phyloP scores from a whole-genome alignment of 2,113 vertebrate genomes.

The Zosterops borbonicus region DNA sequence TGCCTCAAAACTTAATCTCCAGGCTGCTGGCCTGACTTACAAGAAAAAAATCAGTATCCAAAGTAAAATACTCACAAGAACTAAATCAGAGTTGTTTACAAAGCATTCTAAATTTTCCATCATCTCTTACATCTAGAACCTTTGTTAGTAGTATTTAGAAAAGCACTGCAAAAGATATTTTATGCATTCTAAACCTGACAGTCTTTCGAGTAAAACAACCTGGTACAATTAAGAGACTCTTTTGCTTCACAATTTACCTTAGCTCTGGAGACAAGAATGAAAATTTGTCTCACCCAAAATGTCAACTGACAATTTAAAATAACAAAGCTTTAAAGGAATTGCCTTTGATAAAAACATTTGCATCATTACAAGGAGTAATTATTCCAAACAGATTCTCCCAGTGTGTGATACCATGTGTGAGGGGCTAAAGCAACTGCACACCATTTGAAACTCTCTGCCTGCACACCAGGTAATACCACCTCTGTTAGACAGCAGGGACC shows the following conservation, averaged over 20 bases:
- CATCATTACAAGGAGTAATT: not conserved
- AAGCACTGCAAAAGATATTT: not conserved
- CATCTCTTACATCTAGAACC: not conserved
- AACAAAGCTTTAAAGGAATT: not conserved
- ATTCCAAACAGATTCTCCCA: not conserved
- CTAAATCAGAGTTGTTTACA: not conserved
- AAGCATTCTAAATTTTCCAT: not conserved
- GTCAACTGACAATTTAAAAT: not conserved
- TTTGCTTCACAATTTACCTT: not conserved
- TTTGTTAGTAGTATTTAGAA: not conserved
- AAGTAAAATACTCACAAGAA: not conserved
- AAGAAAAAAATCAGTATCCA: not conserved
- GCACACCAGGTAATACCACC: not conserved
- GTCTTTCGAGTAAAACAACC: not conserved
- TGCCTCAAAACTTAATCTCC: not conserved
- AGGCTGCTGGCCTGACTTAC: not conserved
- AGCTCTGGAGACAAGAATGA: not conserved
- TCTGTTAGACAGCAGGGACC: rapidly evolving
- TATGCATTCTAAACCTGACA: not conserved
- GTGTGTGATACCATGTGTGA: not conserved
- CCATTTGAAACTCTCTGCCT: not conserved
- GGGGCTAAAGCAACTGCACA: not conserved
- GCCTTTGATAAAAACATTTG: not conserved
- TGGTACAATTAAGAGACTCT: not conserved
- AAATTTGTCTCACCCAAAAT: not conserved